Conservation (phyloP, 2,113 vertebrate genomes). For the Centropus unirufus region DNA sequence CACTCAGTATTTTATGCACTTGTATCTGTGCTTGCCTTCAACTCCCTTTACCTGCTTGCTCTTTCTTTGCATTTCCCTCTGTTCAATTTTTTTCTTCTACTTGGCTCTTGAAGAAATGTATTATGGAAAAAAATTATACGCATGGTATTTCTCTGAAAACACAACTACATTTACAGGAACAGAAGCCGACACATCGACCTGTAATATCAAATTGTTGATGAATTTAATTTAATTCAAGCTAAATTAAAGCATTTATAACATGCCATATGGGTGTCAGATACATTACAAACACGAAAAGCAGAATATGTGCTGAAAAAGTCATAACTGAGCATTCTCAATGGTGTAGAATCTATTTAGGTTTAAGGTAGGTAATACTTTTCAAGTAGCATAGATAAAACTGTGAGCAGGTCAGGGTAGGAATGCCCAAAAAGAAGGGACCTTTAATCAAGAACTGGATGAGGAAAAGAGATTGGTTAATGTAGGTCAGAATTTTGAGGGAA, state of each 20-base stretch:
- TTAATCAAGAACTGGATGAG: not conserved
- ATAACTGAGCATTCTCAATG: not conserved
- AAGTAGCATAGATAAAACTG: not conserved
- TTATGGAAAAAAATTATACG: not conserved
- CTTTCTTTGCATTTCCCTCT: not conserved
- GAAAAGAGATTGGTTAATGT: not conserved
- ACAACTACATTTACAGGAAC: constrained; percentile 30
- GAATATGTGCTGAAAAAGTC: not conserved
- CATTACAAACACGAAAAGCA: not conserved
- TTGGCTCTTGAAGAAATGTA: not conserved
- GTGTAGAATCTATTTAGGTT: not conserved
- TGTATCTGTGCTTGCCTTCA: not conserved
- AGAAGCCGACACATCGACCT: not conserved
- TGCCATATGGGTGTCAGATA: not conserved
- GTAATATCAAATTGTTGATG: constrained; percentile 18
- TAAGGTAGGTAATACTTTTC: not conserved
- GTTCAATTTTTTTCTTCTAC: not conserved
- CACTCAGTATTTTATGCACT: not conserved
- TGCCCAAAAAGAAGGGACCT: not conserved
- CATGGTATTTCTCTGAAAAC: constrained; percentile 38
- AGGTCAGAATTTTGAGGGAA: not conserved
- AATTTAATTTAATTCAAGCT: constrained; percentile 21
- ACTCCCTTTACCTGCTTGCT: not conserved
- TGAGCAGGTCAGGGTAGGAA: not conserved
- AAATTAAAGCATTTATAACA: constrained; percentile 16